A percentile compares a stretch with the other conserved stretches of the same genome.
These are phyloP conservation scores for Archivesica marissinica DNA, from an alignment of 1,140 invertebrate genomes.

Conservation along the genomic window DNA sequence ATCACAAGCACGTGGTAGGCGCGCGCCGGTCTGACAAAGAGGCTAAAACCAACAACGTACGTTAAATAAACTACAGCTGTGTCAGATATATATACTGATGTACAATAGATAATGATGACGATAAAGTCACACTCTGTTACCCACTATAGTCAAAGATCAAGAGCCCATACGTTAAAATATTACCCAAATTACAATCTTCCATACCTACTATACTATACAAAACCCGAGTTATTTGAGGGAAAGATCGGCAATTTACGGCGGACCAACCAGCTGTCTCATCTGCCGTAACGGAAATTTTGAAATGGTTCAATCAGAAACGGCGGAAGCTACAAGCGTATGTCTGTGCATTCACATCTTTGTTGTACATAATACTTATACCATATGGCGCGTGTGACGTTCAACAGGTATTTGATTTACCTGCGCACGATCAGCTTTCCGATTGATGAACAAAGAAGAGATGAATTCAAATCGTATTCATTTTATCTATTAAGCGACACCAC, in stretches of 20 bases:
- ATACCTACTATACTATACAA: background rate
- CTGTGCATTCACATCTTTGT: background rate
- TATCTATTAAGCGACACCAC: too few relatives aligned
- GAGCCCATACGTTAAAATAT: background rate
- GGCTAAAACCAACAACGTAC: background rate
- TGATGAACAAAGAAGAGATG: too few relatives aligned
- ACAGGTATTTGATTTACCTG: too few relatives aligned
- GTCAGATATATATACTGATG: background rate
- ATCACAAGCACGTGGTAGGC: background rate
- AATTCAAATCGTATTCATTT: too few relatives aligned
- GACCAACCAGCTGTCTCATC: slow-evolving; percentile 21
- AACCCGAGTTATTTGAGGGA: background rate
- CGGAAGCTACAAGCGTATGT: background rate
- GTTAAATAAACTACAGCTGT: background rate
- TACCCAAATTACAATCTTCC: too few relatives aligned
- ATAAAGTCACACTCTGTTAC: slow-evolving; percentile 14
- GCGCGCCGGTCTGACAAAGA: background rate
- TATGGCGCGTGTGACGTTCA: background rate
- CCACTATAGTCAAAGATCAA: background rate
- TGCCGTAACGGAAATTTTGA: slow-evolving; percentile 15
- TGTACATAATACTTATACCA: slow-evolving; percentile 15
- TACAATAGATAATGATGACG: background rate
- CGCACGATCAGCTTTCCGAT: too few relatives aligned
- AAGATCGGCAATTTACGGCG: background rate
- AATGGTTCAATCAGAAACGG: slow-evolving; percentile 17